A percentile compares a stretch with the other conserved stretches of the same genome.
These are phyloP conservation scores for Lepisosteus osseus DNA, from an alignment of 2,113 vertebrate species.

Conservation along the genomic window DNA sequence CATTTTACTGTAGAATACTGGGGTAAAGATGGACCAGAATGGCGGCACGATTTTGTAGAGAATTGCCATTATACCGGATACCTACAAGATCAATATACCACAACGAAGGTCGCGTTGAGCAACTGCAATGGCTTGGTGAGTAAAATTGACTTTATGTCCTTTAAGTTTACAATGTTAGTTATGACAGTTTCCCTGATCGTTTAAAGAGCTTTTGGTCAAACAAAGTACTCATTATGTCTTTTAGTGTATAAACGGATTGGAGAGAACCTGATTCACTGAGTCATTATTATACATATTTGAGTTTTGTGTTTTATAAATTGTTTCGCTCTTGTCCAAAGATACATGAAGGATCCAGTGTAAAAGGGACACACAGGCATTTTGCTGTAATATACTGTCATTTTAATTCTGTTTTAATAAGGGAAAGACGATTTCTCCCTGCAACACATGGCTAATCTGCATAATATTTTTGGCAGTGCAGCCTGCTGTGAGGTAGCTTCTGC, in stretches of 20 bases:
- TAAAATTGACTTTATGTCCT: slow-evolving; percentile 33
- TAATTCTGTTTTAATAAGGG: neutral
- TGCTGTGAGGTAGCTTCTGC: neutral
- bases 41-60: slow-evolving; percentile 82
- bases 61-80: slow-evolving; percentile 94
- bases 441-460: slow-evolving; percentile 26
- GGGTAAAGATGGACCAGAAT: slow-evolving; percentile 85
- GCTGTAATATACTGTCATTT: too few species aligned
- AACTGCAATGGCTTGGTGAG: slow-evolving; percentile 97
- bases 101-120: slow-evolving; percentile 90
- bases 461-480: neutral
- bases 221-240: too few species aligned
- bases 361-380: too few species aligned
- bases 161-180: neutral
- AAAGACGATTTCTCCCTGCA: neutral
- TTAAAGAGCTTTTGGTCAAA: too few species aligned
- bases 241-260: too few species aligned
- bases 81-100: slow-evolving; percentile 79
- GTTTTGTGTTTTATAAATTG: too few species aligned
- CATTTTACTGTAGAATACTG: slow-evolving; percentile 97
- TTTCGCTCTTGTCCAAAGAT: too few species aligned
- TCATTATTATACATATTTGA: too few species aligned
- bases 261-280: too few species aligned
- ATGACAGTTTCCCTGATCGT: too few species aligned
- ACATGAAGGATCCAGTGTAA: too few species aligned